A percentile compares a stretch with the other conserved stretches of the same genome.
These are phyloP conservation scores for Gambelia wislizenii DNA, from an alignment of 2,797 vertebrate genomes.

Conservation along the genomic window DNA sequence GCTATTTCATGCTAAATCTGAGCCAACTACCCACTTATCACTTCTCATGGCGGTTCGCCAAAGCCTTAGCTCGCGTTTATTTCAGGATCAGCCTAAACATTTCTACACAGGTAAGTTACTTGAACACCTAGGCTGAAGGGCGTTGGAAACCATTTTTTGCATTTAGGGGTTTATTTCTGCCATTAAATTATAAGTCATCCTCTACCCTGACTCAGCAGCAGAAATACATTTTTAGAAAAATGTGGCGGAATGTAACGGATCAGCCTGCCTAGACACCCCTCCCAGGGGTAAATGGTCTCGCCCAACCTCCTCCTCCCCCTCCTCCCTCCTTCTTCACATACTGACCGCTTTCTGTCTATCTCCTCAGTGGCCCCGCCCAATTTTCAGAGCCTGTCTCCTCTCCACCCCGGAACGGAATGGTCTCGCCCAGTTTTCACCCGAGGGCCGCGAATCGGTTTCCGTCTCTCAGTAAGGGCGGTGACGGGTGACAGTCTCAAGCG, in stretches of 20 bases:
- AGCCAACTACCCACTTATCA: no score
- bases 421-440: background rate
- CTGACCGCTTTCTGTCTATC: background rate
- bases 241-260: background rate
- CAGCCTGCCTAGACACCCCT: background rate
- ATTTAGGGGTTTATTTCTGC: background rate
- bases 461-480: background rate
- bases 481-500: constrained; percentile 26
- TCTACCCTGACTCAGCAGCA: background rate
- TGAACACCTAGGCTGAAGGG: background rate
- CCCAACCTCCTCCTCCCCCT: background rate
- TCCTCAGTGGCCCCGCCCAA: background rate
- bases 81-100: background rate
- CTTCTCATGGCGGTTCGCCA: background rate
- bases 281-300: background rate
- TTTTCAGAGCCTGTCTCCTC: no score
- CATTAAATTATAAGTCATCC: background rate
- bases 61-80: no score
- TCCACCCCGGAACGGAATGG: background rate
- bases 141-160: background rate
- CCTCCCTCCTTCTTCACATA: background rate
- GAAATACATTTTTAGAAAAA: background rate
- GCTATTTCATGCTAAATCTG: no score
- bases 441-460: background rate
- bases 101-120: background rate